Evolutionary conservation across 2,113 vertebrate genomes (phyloP).

Genomic region (Corythornis vintsioides): DNA sequence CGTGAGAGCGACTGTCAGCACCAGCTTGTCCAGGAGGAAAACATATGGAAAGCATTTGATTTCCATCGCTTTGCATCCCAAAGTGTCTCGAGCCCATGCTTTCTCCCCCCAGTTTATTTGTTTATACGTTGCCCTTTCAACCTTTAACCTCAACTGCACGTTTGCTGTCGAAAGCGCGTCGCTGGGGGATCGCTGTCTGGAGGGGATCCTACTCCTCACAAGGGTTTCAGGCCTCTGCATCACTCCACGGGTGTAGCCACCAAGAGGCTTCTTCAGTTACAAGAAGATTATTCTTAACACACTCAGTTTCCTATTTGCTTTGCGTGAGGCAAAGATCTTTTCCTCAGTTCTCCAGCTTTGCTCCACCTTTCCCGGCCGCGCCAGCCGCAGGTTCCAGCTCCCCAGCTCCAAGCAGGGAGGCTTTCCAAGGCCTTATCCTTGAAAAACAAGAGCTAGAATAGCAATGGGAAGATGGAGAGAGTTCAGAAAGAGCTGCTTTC

Average conservation of each 20-base stretch:
- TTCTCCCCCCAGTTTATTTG: neutral
- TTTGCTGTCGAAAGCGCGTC: neutral
- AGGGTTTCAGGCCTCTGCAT: neutral
- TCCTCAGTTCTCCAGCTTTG: neutral
- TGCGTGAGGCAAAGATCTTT: neutral
- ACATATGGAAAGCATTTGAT: neutral
- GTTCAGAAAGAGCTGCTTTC: neutral
- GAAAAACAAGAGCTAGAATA: neutral
- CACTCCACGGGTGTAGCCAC: neutral
- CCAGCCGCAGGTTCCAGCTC: rapidly evolving
- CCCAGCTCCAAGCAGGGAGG: rapidly evolving
- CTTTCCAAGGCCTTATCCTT: neutral
- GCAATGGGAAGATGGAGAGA: neutral
- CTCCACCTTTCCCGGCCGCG: neutral
- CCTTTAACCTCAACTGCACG: neutral
- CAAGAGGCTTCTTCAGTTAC: neutral
- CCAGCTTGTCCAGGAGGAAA: neutral
- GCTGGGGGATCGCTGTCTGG: neutral
- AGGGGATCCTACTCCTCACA: neutral
- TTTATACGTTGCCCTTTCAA: neutral
- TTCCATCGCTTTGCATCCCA: neutral
- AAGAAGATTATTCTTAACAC: neutral
- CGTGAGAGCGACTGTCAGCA: rapidly evolving
- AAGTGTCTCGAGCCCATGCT: neutral
- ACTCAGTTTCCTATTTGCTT: neutral